Evolutionary conservation across 1,140 invertebrate species (phyloP), one percentile per base, ranked within the genome.

Genomic region (Phocides pigmalion): DNA sequence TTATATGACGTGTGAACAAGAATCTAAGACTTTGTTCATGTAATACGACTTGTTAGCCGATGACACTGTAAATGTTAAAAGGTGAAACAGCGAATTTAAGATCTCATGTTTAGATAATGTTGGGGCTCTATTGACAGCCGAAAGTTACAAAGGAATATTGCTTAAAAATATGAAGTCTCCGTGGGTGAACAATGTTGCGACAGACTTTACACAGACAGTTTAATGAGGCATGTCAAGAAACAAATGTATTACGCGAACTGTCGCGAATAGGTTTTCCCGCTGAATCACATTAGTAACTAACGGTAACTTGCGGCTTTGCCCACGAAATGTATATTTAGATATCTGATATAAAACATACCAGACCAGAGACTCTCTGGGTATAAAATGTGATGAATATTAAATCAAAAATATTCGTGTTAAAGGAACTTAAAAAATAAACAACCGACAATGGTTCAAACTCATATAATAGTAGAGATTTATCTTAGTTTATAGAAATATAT

Each of bases 211-310:
- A 64, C 67, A 63, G 56, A 67, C 56, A 37, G 35, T 51, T 63
- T 65, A 71, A 68, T 64, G 64, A 54, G 39, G 49, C 56, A 22
- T 64, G 47, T 17, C 35, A 51, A 32, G 46, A 59, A 25, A 39
- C 42, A 62, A 62, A 66, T 28, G 66, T 62, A 53, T 66, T 66
- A 74, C 62, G 65, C 64, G 49, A 64, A 69, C 53, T 62, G 42
- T 64, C 59, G 56, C 71, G 49, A 72, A 50, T 73, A 70, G 70
- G 64, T 58, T 84, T 83, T 81, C 68, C 75, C 71, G n/a, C n/a
- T n/a, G n/a, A n/a, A n/a, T n/a, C n/a, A n/a, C n/a, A n/a, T n/a
- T n/a, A n/a, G n/a, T n/a, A n/a, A n/a, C n/a, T n/a, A n/a, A n/a
- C n/a, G n/a, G n/a, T n/a, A n/a, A n/a, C n/a, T n/a, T n/a, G n/a